Percentiles rank a stretch among this genome's conserved stretches.
phyloP scores from a whole-genome alignment of 2,113 vertebrate species.

The Grammomys dolichurus region DNA sequence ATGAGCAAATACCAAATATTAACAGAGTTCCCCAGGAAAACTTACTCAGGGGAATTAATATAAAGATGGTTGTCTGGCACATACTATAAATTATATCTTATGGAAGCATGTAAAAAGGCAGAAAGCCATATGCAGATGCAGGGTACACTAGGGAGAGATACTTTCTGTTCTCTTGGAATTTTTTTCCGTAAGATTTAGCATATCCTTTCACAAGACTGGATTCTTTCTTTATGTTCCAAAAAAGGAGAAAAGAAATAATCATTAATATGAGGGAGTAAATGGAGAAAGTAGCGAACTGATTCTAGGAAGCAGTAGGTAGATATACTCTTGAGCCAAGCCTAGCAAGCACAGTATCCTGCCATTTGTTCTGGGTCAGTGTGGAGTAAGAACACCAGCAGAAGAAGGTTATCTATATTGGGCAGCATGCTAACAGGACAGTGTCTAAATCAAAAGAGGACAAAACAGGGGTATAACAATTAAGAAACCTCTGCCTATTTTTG shows the following conservation, averaged over 20 bases:
- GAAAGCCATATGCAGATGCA: not conserved
- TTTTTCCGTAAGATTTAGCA: not conserved
- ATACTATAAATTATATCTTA: not conserved
- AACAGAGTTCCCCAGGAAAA: too few relatives aligned
- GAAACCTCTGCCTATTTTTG: not conserved
- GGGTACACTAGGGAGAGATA: not conserved
- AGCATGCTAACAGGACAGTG: not conserved
- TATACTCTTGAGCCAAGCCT: not conserved
- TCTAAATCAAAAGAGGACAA: not conserved
- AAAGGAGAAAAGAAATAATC: not conserved
- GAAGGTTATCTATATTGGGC: not conserved
- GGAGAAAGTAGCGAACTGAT: not conserved
- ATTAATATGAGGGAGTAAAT: not conserved
- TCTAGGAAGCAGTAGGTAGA: not conserved
- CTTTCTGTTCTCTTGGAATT: not conserved
- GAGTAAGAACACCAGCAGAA: not conserved
- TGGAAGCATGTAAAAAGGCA: not conserved
- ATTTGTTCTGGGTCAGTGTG: not conserved
- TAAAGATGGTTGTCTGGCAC: not conserved
- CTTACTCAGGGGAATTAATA: not conserved
- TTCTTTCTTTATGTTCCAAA: not conserved
- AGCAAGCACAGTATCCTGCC: not conserved
- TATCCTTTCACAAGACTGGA: not conserved
- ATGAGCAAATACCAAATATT: not conserved
- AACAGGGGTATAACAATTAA: accelerated